Evolutionary conservation across 1,140 invertebrate genomes (phyloP).

Genomic region (Drosophila ironensis): DNA sequence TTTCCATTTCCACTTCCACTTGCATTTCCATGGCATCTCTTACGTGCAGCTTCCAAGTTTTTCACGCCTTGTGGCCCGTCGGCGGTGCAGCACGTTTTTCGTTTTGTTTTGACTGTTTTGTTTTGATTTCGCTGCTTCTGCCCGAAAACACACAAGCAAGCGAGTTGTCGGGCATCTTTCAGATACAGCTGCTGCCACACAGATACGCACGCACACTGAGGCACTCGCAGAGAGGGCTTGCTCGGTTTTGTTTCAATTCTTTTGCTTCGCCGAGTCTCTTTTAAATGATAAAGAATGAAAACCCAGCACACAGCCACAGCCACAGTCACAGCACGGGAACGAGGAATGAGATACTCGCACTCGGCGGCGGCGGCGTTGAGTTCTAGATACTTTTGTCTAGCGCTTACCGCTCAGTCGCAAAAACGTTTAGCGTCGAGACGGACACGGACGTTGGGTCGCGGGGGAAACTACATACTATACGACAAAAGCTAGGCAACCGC

Average conservation of each 20-base stretch:
- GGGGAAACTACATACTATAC: slow-evolving; percentile 33
- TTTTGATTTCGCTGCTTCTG: slow-evolving; percentile 74
- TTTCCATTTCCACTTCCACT: neutral
- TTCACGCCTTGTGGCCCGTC: slow-evolving; percentile 52
- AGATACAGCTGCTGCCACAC: neutral
- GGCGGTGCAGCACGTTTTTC: slow-evolving; percentile 69
- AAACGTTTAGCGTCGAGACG: slow-evolving; percentile 72
- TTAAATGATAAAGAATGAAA: slow-evolving; percentile 73
- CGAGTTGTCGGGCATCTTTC: neutral
- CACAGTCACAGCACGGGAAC: neutral
- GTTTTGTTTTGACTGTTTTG: slow-evolving; percentile 67
- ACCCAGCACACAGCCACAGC: slow-evolving; percentile 14
- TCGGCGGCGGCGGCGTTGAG: slow-evolving; percentile 23
- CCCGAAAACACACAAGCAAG: slow-evolving; percentile 6
- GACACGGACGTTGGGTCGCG: slow-evolving; percentile 35
- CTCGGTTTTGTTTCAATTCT: slow-evolving; percentile 76
- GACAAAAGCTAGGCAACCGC: slow-evolving; percentile 1
- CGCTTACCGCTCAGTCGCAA: slow-evolving; percentile 65
- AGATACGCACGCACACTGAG: slow-evolving; percentile 7
- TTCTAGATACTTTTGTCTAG: slow-evolving; percentile 81
- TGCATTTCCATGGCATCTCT: slow-evolving; percentile 8
- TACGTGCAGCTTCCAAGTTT: slow-evolving; percentile 26
- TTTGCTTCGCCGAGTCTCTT: slow-evolving; percentile 60
- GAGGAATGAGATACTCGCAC: neutral
- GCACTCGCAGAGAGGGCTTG: slow-evolving; percentile 35